Base-by-base conservation (phyloP, 2,888 invertebrate species). In the Bombylius major region DNA sequence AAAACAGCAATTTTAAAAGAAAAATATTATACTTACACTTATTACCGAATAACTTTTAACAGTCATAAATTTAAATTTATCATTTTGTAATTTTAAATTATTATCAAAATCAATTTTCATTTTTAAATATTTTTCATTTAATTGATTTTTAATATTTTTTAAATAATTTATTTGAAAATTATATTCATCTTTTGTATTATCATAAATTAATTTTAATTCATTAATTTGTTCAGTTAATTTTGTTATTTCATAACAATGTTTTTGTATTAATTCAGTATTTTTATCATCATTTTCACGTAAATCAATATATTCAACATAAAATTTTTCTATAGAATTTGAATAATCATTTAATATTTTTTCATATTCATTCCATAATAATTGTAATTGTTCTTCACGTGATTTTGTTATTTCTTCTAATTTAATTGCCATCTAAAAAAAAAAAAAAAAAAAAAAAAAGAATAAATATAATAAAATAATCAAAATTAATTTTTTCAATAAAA, bases 41-140 rank as follows among this genome's bases (percentile, higher is more conserved):
- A 69, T 57, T 4, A 63, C 60, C 55, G 78, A 75, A 62, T 82
- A 80, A 62, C 86, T 84, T 45, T 76, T 71, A 50, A 83, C 79
- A 11, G 82, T 83, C 67, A 87, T 73, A 32, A 76, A 61, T 32
- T 78, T 80, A 39, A 89, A 70, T 59, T 79, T 77, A 31, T 77
- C 70, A 34, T 77, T 75, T 56, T 82, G 81, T 8, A 70, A 67
- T 7, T 69, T 72, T 57, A 77, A 73, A 55, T 78, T 77, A 1
- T 68, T 60, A 57, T 80, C 79, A 7, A 82, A 75, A n/a, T 77
- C 75, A 14, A 64, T 70, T 62, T 82, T 83, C 65, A 81, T 70
- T 64, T 72, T 76, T 61, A 73, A 72, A 59, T 78, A 75, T 23
- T 74, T 74, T n/a, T 69, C 69, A 0, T 75, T 69, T 12, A 82